Percentiles rank a stretch among this genome's conserved stretches.
These are phyloP conservation scores for Hemibagrus guttatus DNA, from an alignment of 2,797 vertebrate species.

Conservation along the genomic window DNA sequence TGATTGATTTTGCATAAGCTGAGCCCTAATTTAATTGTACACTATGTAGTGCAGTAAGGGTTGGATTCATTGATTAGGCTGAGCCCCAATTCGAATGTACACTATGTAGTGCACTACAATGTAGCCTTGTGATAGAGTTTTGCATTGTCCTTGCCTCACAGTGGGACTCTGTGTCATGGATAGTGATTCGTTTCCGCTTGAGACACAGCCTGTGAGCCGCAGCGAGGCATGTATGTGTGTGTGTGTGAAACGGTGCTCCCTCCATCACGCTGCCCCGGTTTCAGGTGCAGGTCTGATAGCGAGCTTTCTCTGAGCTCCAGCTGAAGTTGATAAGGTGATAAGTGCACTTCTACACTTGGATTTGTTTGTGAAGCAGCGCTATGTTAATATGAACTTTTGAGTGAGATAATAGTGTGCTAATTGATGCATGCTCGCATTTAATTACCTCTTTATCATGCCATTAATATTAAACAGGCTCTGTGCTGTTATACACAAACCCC, in stretches of 20 bases:
- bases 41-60: not conserved
- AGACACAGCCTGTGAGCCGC: not conserved
- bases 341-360: conserved; percentile 24
- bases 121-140: not conserved
- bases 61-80: too few relatives aligned
- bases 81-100: not conserved
- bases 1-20: too few relatives aligned
- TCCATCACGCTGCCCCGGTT: not conserved
- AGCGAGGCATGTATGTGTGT: not conserved
- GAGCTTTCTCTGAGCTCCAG: not conserved
- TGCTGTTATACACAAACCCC: conserved; percentile 11
- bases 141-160: not conserved
- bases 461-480: conserved; percentile 27
- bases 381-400: conserved; percentile 43
- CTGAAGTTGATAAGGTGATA: conserved; percentile 10
- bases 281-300: conserved; percentile 2
- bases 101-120: not conserved
- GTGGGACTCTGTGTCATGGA: too few relatives aligned
- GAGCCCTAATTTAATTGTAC: too few relatives aligned
- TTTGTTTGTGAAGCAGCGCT: conserved; percentile 7
- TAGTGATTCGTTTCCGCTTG: not conserved
- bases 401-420: conserved; percentile 35
- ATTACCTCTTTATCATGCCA: conserved; percentile 30
- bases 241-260: not conserved
- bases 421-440: conserved; percentile 29